phyloP scores from a whole-genome alignment of 2,888 invertebrate genomes.

The Cepaea hortensis region DNA sequence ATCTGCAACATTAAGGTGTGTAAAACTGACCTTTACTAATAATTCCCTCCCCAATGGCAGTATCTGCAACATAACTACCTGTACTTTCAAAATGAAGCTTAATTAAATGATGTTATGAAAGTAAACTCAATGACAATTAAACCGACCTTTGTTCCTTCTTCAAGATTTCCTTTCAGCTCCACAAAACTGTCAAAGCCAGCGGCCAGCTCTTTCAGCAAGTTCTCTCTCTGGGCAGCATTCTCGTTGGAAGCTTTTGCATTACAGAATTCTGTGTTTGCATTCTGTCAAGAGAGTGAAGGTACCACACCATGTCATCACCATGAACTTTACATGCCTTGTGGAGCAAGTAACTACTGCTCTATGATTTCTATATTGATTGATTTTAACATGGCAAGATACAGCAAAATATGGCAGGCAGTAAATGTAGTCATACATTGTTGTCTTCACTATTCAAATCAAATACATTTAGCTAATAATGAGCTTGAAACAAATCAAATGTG shows the following conservation, averaged over 20 bases:
- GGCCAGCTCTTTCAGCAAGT: conserved; percentile 88
- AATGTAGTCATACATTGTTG: no score
- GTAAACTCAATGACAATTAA: not conserved
- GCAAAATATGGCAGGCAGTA: no score
- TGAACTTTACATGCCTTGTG: not conserved
- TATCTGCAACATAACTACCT: no score
- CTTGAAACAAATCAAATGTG: no score
- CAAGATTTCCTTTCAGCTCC: conserved; percentile 91
- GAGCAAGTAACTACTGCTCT: not conserved
- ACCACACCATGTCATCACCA: no score
- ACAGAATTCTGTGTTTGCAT: conserved; percentile 80
- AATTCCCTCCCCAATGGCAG: no score
- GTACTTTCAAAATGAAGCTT: no score
- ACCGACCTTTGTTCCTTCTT: conserved; percentile 95
- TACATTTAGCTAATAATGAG: no score
- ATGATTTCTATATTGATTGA: not conserved
- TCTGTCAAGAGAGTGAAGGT: conserved; percentile 62
- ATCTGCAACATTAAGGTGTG: no score
- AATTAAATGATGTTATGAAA: no score
- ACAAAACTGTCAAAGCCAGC: conserved; percentile 93
- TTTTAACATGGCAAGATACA: not conserved
- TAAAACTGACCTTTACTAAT: no score
- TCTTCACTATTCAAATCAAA: no score
- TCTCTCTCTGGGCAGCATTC: conserved; percentile 81
- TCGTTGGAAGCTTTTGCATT: conserved; percentile 82